These are phyloP conservation scores for Pocota personata DNA, from an alignment of 2,888 invertebrate genomes.

Conservation along the genomic window DNA sequence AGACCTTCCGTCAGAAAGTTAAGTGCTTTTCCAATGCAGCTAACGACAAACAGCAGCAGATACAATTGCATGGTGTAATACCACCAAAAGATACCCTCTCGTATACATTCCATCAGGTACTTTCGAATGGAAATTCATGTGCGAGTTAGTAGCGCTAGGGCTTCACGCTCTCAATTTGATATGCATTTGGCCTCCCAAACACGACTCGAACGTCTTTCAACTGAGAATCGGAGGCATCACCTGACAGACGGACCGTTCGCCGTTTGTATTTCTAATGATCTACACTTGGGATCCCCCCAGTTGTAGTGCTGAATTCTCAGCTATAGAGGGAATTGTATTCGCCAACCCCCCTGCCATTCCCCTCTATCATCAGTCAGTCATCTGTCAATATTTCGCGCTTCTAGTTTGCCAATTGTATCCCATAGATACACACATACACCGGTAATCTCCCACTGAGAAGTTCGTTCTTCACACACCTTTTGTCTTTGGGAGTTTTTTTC, in stretches of 20 bases:
- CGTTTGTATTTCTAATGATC: conserved; percentile 48
- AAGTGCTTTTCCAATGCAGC: conserved; percentile 62
- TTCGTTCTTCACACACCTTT: conserved; percentile 62
- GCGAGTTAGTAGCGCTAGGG: conserved; percentile 19
- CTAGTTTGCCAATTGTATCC: conserved; percentile 63
- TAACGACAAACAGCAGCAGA: conserved; percentile 40
- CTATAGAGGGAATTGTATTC: conserved; percentile 35
- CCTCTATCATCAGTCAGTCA: conserved; percentile 49
- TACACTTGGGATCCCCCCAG: conserved; percentile 37
- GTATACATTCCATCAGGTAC: conserved; percentile 47
- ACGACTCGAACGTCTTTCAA: conserved; percentile 17
- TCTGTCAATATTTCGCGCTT: conserved; percentile 73
- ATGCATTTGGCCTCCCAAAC: conserved; percentile 51
- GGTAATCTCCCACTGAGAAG: conserved; percentile 63
- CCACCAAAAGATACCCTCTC: conserved; percentile 5
- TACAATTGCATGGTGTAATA: conserved; percentile 33
- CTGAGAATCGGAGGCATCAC: conserved; percentile 35
- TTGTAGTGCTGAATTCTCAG: conserved; percentile 4
- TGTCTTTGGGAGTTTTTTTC: conserved; percentile 48
- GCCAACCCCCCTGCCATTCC: not conserved
- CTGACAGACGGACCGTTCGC: conserved; percentile 42
- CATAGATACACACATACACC: conserved; percentile 45
- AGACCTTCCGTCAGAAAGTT: conserved; percentile 49
- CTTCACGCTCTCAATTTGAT: conserved; percentile 48
- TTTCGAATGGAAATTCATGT: conserved; percentile 63